Conservation (phyloP, 2,888 invertebrate species). For the Ormyrus pomaceus region DNA sequence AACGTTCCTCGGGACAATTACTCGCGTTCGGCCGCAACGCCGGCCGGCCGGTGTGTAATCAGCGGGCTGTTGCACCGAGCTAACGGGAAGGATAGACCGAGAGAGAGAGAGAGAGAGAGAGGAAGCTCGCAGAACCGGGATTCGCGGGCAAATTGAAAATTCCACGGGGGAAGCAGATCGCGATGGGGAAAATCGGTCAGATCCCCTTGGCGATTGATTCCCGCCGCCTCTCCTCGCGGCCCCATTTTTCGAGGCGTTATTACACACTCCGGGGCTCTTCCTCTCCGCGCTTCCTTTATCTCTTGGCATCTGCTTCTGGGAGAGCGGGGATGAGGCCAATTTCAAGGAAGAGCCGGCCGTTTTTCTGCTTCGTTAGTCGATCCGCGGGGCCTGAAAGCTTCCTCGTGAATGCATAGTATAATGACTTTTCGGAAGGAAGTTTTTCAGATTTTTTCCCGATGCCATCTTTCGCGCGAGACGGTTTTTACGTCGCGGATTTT, state of each 20-base stretch:
- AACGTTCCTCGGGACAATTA: constrained; percentile 30
- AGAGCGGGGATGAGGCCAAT: too few species aligned
- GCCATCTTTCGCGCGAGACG: too few species aligned
- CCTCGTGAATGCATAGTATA: too few species aligned
- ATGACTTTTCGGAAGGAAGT: too few species aligned
- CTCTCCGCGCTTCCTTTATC: background rate
- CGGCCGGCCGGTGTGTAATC: constrained; percentile 24
- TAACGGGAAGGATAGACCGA: constrained; percentile 38
- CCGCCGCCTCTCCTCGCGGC: background rate
- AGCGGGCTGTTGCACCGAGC: constrained; percentile 19
- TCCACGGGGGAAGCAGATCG: constrained; percentile 6
- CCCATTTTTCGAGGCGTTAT: constrained; percentile 10
- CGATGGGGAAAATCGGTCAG: constrained; percentile 41
- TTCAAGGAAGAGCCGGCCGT: too few species aligned
- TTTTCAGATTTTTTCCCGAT: too few species aligned
- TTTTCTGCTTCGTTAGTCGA: too few species aligned
- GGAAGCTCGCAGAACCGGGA: background rate
- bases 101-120: background rate
- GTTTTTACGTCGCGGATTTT: too few species aligned
- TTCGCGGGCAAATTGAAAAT: constrained; percentile 43
- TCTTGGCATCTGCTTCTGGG: background rate
- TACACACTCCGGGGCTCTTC: background rate
- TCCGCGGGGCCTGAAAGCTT: too few species aligned
- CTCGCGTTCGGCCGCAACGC: background rate
- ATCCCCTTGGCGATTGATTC: constrained; percentile 30